Base-by-base conservation (phyloP, 2,113 vertebrate species). In the Passer montanus region DNA sequence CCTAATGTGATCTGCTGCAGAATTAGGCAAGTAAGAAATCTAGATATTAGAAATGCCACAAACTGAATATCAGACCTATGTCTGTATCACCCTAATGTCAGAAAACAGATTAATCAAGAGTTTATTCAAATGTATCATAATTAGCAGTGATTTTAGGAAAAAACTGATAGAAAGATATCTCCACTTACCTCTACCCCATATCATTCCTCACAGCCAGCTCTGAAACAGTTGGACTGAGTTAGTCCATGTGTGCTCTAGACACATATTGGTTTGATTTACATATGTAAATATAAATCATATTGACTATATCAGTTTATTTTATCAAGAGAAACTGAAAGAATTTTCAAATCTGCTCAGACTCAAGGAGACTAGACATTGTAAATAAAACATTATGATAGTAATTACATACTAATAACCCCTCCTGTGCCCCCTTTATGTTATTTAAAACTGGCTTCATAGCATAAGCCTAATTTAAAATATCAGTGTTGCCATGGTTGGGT, bases 241-340 rank as follows among this genome's bases (percentile, higher is more conserved):
- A 93, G 7, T 68, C 80, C 86, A 78, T 59, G 37, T 93, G 88
- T 96, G 68, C 76, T 64, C 94, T 68, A 95, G 66, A 72, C 62
- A 94, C 94, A 95, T 22, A 86, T 4, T 92, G 85, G 44, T 91
- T 96, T 94, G 72, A 96, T 97, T 94, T 94, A 94, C 76, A 88
- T 87, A 83, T 15, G 74, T 93, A 94, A 97, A 95, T 88, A 90
- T 41, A 94, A 95, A 90, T 90, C 46, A 5, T 55, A 85, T 41
- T 63, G 74, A 50, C 90, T 74, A 11, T 52, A 91, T 93, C 79
- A 76, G 92, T 80, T 95, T 93, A 93, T 95, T 96, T 94, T 95
- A 96, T 86, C 72, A 92, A 47, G 76, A 90, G 72, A 88, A 88
- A 43, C 90, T 77, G 56, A 86, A 86, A 88, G 78, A 82, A 55